These are phyloP conservation scores for Triplophysa bombifrons DNA, from an alignment of 2,797 vertebrate species.

Conservation along the genomic window DNA sequence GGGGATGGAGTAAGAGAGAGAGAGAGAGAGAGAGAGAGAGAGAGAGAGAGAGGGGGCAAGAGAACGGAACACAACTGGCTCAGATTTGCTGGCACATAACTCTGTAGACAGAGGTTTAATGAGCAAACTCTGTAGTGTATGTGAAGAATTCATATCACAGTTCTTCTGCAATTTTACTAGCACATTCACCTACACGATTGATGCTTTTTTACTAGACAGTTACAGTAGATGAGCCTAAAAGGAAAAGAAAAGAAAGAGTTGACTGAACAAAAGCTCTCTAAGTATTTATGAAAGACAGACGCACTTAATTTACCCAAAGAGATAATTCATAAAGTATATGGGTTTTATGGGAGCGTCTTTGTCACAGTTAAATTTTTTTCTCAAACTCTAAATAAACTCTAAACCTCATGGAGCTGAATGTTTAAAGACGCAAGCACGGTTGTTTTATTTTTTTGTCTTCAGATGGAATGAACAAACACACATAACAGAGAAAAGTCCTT, in stretches of 20 bases:
- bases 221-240: too few species aligned
- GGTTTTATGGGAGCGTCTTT: too few species aligned
- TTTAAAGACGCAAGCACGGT: conserved; percentile 8
- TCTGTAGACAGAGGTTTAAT: conserved; percentile 22
- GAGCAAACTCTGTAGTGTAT: conserved; percentile 20
- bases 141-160: conserved; percentile 9
- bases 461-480: conserved; percentile 68
- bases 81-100: conserved; percentile 48
- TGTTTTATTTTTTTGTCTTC: background rate
- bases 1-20: conserved; percentile 37
- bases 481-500: conserved; percentile 49
- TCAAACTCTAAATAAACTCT: background rate
- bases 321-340: too few species aligned
- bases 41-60: background rate
- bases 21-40: too few species aligned
- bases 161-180: background rate
- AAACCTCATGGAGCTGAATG: conserved; percentile 3
- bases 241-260: too few species aligned
- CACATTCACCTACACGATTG: background rate
- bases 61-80: conserved; percentile 46
- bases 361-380: background rate
- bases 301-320: too few species aligned
- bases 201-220: too few species aligned
- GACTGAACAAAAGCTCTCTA: too few species aligned
- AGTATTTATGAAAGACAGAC: too few species aligned